Base-by-base conservation (phyloP, 2,113 vertebrate genomes). In the Plecturocebus donacophilus region DNA sequence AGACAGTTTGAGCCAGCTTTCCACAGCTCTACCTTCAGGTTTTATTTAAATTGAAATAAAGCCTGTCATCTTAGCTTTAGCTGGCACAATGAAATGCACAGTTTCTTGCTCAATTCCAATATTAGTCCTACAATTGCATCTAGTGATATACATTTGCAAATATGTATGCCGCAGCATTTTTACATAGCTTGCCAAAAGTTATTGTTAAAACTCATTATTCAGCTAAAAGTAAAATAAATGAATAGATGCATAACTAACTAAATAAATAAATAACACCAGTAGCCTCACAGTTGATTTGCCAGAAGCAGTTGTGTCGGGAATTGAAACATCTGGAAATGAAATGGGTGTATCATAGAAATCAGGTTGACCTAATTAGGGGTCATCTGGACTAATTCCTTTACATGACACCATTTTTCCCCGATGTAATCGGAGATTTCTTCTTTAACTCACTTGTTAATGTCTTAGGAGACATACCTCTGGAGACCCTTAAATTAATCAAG, bases 21-120 rank as follows among this genome's bases (percentile, higher is more conserved):
- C 86, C 76, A 61, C 75, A 96, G 93, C 76, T 96, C 93, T 98
- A 98, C 96, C 92, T 98, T 98, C 71, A 96, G 94, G 91, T 98
- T 98, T 98, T 98, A 98, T 98, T 97, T 98, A 98, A 98, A 98
- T 98, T 98, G 97, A 98, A 98, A 98, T 98, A 98, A 98, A 99
- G 89, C 82, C 94, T 98, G 97, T 98, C 66, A 16, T 97, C 95
- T 98, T 97, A 96, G 93, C 95, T 98, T 98, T 98, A 98, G 93
- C 89, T 98, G 97, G 96, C 88, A 97, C 83, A 97, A 81, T 89
- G 91, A 98, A 98, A 96, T 90, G 68, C 42, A 94, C 35, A 94
- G 91, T 70, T 98, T 98, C 97, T 98, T 97, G 90, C 79, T 97
- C 92, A 97, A 20, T 97, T 98, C 91, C 85, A 98, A 86, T 76